Conservation (phyloP, 2,797 vertebrate species). For the Merluccius polli region DNA sequence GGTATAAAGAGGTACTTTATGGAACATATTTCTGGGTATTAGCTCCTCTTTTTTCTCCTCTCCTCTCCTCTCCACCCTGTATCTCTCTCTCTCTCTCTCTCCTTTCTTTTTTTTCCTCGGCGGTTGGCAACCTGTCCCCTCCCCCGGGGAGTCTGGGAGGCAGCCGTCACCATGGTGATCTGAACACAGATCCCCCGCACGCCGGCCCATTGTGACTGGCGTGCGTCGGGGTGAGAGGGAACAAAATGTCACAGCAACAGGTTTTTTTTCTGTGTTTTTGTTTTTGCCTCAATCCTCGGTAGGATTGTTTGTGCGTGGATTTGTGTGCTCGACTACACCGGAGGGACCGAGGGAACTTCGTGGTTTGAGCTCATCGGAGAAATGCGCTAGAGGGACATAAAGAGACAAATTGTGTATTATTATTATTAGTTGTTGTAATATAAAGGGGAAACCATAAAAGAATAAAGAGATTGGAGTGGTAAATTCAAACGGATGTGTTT, state of each 20-base stretch:
- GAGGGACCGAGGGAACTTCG: slow-evolving; percentile 37
- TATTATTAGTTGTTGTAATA: background rate
- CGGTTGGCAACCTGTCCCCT: slow-evolving; percentile 60
- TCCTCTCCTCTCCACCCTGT: slow-evolving; percentile 28
- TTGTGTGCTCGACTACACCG: slow-evolving; percentile 50
- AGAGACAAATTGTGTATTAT: slow-evolving; percentile 25
- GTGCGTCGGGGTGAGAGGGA: slow-evolving; percentile 74
- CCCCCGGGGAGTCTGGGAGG: slow-evolving; percentile 70
- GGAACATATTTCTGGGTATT: background rate
- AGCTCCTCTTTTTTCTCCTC: background rate
- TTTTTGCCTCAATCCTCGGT: slow-evolving; percentile 67
- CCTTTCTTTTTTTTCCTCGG: slow-evolving; percentile 23
- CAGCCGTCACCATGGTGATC: slow-evolving; percentile 79
- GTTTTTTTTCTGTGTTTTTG: slow-evolving; percentile 67
- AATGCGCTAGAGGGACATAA: slow-evolving; percentile 37
- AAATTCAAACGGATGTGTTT: background rate
- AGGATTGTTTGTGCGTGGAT: slow-evolving; percentile 66
- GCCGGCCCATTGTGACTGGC: slow-evolving; percentile 75
- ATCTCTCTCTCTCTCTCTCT: slow-evolving; percentile 28
- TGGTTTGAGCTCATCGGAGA: slow-evolving; percentile 44
- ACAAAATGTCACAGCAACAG: slow-evolving; percentile 83
- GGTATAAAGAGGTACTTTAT: background rate
- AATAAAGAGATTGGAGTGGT: background rate
- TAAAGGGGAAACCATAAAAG: no score
- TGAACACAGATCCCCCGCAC: slow-evolving; percentile 71